Conservation (phyloP, 2,113 vertebrate species). For the Myotis davidii region DNA sequence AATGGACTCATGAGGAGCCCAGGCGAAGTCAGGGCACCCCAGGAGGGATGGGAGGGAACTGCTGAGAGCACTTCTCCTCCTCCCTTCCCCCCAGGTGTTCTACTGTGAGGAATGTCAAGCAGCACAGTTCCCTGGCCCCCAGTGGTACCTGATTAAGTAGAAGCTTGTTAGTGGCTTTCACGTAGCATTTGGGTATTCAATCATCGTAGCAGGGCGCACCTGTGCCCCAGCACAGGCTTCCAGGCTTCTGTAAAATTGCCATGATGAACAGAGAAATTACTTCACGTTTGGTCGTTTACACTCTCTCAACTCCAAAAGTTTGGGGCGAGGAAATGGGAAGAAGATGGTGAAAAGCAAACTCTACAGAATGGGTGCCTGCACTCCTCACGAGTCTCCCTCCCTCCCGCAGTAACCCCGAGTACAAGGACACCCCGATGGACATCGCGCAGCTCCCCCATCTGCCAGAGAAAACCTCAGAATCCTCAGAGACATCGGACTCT, state of each 20-base stretch:
- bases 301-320: slow-evolving; percentile 68
- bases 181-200: slow-evolving; percentile 49
- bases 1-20: slow-evolving; percentile 20
- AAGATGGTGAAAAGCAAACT: slow-evolving; percentile 50
- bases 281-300: slow-evolving; percentile 61
- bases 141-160: slow-evolving; percentile 75
- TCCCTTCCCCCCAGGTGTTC: neutral
- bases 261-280: slow-evolving; percentile 56
- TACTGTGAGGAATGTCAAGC: neutral
- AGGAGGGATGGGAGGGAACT: neutral
- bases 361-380: neutral
- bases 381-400: slow-evolving; percentile 65
- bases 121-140: slow-evolving; percentile 28
- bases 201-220: slow-evolving; percentile 44
- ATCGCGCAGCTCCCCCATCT: slow-evolving; percentile 96
- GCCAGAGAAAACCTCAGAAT: slow-evolving; percentile 97
- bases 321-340: slow-evolving; percentile 55
- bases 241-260: slow-evolving; percentile 67
- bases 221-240: slow-evolving; percentile 10
- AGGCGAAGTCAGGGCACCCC: neutral
- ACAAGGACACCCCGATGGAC: slow-evolving; percentile 98
- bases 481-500: slow-evolving; percentile 97
- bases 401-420: slow-evolving; percentile 92
- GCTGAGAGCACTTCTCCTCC: slow-evolving; percentile 9
- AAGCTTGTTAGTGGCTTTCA: slow-evolving; percentile 75